phyloP scores from a whole-genome alignment of 2,113 vertebrate genomes.

The Ibidorhyncha struthersii region DNA sequence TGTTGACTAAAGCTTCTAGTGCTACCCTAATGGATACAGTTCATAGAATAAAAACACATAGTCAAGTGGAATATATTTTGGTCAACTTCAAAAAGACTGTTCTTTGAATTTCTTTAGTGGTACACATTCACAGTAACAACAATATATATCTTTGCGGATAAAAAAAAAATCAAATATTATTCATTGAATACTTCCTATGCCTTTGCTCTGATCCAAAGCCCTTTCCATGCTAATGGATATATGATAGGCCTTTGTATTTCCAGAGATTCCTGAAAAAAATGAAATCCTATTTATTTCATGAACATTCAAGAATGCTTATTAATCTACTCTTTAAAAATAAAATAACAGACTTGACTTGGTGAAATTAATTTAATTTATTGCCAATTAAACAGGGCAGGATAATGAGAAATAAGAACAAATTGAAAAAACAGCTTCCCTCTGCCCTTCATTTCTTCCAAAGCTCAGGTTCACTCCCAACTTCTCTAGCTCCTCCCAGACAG shows the following conservation, averaged over 20 bases:
- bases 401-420: background rate
- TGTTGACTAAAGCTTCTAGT: background rate
- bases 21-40: background rate
- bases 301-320: background rate
- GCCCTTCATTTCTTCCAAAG: background rate
- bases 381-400: background rate
- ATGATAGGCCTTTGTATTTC: background rate
- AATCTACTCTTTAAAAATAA: background rate
- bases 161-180: background rate
- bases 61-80: background rate
- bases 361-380: background rate
- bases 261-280: background rate
- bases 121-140: background rate
- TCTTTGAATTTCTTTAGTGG: background rate
- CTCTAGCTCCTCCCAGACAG: accelerated
- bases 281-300: background rate
- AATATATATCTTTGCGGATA: background rate
- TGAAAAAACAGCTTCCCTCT: background rate
- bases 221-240: background rate
- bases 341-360: background rate
- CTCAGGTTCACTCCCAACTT: background rate
- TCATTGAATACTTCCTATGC: background rate
- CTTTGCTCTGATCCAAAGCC: background rate
- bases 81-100: background rate
- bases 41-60: background rate